Base-by-base conservation (phyloP, 2,888 invertebrate genomes). In the Noctua janthina region DNA sequence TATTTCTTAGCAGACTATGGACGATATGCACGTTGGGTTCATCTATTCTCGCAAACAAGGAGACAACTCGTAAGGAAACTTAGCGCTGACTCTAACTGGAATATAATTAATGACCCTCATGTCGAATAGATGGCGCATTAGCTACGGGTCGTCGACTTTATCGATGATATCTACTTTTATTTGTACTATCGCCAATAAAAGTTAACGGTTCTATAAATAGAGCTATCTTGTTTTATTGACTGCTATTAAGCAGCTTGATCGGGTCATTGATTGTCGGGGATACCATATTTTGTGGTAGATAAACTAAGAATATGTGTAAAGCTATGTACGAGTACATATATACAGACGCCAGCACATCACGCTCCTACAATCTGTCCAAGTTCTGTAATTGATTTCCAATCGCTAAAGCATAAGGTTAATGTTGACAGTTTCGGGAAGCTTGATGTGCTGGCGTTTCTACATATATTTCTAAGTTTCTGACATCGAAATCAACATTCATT, bases 91-190 rank as follows among this genome's bases (percentile, higher is more conserved):
- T 64, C 35, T 29, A 51, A 85, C 39, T 71, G 62, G 73, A 69
- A 80, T 67, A 80, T 78, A 87, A 82, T 82, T n/a, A 85, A 89
- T 80, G 70, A 67, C 39, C 29, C 54, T 78, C 78, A 29, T 71
- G 73, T 76, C n/a, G 43, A 76, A 85, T 69, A 68, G 75, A 72
- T 35, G 29, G 56, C 74, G 59, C 81, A 77, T 86, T 81, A 69
- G 75, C 79, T 78, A 39, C 76, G 56, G 69, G 39, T 78, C 84
- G 72, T 35, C 56, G 46, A 76, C 62, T 87, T 88, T 86, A 80
- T 86, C 74, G 79, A 79, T 72, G 59, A 81, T 77, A 81, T 74
- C 72, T 66, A 64, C 70, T 78, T 84, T 88, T 89, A 83, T 84
- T 76, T 76, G 75, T 62, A 67, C 56, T 74, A 71, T 70, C 62